Evolutionary conservation across 2,113 vertebrate species (phyloP), one percentile per base, ranked within the genome.

Genomic region (Puffinus mauretanicus): DNA sequence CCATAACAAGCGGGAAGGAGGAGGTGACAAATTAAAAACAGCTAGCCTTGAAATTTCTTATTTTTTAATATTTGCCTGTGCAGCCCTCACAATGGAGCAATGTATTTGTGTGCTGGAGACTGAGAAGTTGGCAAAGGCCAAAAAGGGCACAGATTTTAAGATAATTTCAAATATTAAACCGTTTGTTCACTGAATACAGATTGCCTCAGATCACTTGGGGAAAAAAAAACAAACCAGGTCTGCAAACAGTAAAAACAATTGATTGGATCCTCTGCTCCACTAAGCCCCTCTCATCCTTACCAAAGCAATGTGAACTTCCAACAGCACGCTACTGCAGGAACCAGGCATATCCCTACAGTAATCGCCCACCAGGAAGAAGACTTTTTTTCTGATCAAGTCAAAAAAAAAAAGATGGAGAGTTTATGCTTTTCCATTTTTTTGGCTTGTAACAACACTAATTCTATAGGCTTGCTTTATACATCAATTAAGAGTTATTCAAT

Each of bases 291-390:
- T 83, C 55, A 12, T 27, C n/a, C 44, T 52, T 36, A 42, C 8
- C 9, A 32, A 19, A 13, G 69, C 1, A 0, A 47, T 13, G n/a
- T 9, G 46, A 69, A 15, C 26, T 42, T 69, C 66, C 57, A 36
- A 8, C 25, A 26, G 44, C 17, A n/a, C 0, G 0, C 16, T 40
- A 3, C 65, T 18, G 17, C 2, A 3, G 57, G n/a, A 38, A 44
- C 7, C 24, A 42, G 75, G 38, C 19, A 18, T 3, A 44, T 6
- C 36, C 52, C 54, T 19, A 32, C n/a, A 36, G 75, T 6, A 46
- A 80, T 20, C 2, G 0, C 16, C 12, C 58, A 36, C 38, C 3
- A 58, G n/a, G 42, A 94, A 77, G 65, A 73, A 13, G 1, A 11
- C 5, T 9, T 24, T 36, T 16, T 51, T 46, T 21, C 22, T 67